Conservation (phyloP, 2,888 invertebrate species). For the Creontiades dilutus region DNA sequence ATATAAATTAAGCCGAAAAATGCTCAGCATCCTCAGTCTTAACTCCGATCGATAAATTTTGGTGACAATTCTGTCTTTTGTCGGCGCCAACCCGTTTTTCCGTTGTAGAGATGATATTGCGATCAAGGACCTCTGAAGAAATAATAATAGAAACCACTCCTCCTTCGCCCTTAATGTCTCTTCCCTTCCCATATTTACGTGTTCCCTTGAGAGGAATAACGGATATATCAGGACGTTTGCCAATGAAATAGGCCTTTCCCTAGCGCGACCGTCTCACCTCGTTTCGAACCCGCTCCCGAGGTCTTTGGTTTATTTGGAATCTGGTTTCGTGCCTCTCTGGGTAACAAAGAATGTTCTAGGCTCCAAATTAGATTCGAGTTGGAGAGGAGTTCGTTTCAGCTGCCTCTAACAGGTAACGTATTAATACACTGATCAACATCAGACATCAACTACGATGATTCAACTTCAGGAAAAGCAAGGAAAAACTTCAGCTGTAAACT, state of each 20-base stretch:
- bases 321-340: neutral
- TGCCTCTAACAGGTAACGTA: too few relatives aligned
- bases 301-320: constrained; percentile 27
- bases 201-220: constrained; percentile 48
- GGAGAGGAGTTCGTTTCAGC: too few relatives aligned
- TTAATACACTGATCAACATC: too few relatives aligned
- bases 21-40: too few relatives aligned
- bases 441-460: too few relatives aligned
- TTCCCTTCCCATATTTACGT: constrained; percentile 38
- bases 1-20: too few relatives aligned
- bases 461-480: too few relatives aligned
- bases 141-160: constrained; percentile 48
- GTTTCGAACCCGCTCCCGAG: constrained; percentile 29
- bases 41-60: neutral
- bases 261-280: constrained; percentile 41
- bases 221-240: constrained; percentile 51
- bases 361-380: neutral
- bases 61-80: neutral
- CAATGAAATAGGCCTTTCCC: constrained; percentile 26
- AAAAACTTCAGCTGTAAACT: too few relatives aligned
- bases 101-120: constrained; percentile 38
- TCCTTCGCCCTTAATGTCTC: neutral
- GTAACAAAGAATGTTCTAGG: neutral
- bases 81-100: constrained; percentile 30
- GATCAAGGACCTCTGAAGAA: constrained; percentile 59